Evolutionary conservation across 2,113 vertebrate genomes (phyloP).

Genomic region (Macrotus californicus): DNA sequence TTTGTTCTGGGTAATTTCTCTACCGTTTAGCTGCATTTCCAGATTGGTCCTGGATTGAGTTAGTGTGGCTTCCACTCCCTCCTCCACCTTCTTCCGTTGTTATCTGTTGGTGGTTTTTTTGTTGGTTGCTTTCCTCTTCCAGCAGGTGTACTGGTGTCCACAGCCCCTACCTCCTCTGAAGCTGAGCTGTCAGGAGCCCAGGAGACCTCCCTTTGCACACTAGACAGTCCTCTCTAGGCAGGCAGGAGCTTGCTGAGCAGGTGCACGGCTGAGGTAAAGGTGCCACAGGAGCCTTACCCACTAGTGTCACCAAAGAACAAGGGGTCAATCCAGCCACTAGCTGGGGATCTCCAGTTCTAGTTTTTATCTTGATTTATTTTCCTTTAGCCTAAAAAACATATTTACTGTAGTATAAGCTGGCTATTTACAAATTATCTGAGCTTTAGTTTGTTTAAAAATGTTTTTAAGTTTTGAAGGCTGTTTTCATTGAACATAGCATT

Average conservation of each 20-base stretch:
- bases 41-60: too few relatives aligned
- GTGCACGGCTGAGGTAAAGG: neutral
- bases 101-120: too few relatives aligned
- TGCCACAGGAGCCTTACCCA: neutral
- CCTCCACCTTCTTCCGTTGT: too few relatives aligned
- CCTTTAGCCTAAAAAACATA: neutral
- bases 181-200: neutral
- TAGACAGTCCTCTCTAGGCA: neutral
- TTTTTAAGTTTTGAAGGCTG: neutral
- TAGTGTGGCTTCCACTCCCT: too few relatives aligned
- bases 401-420: neutral
- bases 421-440: neutral
- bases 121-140: too few relatives aligned
- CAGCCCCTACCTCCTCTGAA: too few relatives aligned
- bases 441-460: neutral
- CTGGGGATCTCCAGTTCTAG: neutral
- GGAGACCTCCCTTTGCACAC: neutral
- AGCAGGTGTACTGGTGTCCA: too few relatives aligned
- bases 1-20: too few relatives aligned
- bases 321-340: neutral
- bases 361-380: neutral
- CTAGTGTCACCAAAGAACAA: conserved; percentile 40
- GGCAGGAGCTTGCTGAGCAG: neutral
- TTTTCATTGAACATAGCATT: neutral
- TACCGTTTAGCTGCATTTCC: too few relatives aligned